Evolutionary conservation across 2,113 vertebrate species (phyloP).

Genomic region (Casuarius casuarius): DNA sequence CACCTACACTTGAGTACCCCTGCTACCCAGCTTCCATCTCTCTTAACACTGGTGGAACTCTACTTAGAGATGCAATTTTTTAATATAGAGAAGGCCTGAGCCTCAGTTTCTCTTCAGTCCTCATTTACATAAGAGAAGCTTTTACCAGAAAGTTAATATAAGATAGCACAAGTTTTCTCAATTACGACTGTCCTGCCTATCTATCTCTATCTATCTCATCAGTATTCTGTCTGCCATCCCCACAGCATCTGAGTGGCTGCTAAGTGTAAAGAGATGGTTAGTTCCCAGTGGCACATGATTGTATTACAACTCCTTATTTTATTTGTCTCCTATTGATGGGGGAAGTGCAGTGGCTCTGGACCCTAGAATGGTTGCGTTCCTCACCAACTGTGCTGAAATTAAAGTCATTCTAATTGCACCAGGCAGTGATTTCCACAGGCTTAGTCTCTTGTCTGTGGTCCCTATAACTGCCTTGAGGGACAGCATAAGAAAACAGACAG

Average conservation of each 20-base stretch:
- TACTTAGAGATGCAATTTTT: neutral
- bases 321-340: neutral
- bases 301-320: neutral
- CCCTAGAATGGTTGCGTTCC: neutral
- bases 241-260: neutral
- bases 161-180: neutral
- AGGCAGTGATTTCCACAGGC: neutral
- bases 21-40: neutral
- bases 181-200: neutral
- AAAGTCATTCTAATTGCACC: neutral
- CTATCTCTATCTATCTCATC: neutral
- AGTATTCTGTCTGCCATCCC: neutral
- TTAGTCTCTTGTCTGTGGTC: neutral
- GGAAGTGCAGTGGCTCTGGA: neutral
- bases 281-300: neutral
- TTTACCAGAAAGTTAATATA: neutral
- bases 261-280: neutral
- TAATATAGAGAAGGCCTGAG: neutral
- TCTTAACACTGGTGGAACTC: neutral
- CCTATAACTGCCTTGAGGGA: neutral
- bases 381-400: neutral
- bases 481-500: neutral
- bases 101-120: neutral
- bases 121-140: neutral
- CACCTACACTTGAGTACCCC: rapidly evolving